Conservation (phyloP, 2,888 invertebrate species). For the Chrysolina haemoptera region DNA sequence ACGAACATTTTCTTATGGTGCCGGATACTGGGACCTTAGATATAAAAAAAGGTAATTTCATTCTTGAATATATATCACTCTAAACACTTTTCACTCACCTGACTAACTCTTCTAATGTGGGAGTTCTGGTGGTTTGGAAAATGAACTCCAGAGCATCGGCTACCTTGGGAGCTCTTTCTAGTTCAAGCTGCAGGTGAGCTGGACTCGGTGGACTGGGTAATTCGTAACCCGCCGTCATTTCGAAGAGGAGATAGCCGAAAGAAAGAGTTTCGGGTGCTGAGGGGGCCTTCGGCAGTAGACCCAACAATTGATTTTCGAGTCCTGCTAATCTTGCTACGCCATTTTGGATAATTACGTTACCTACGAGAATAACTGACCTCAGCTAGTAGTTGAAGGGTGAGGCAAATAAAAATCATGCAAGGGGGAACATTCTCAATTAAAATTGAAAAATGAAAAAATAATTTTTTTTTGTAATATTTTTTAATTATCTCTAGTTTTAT, state of each 20-base stretch:
- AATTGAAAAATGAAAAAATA: no score
- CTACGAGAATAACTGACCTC: constrained; percentile 75
- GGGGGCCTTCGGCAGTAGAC: constrained; percentile 76
- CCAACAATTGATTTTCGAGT: constrained; percentile 88
- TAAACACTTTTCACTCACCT: constrained; percentile 62
- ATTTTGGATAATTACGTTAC: constrained; percentile 93
- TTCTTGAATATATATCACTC: no score
- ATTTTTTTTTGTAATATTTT: no score
- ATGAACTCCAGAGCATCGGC: constrained; percentile 84
- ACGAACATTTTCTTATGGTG: no score
- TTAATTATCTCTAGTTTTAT: no score
- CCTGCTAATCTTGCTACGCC: constrained; percentile 92
- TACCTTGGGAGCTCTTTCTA: constrained; percentile 82
- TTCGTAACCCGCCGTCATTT: constrained; percentile 92
- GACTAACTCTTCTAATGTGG: constrained; percentile 84
- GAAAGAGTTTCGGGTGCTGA: constrained; percentile 78
- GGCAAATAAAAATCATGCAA: neutral
- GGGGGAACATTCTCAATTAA: no score
- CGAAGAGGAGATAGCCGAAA: constrained; percentile 90
- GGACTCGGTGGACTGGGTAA: constrained; percentile 83
- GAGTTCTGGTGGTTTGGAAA: constrained; percentile 80
- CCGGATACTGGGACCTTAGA: no score
- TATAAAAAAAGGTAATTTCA: no score
- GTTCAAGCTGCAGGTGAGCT: constrained; percentile 79
- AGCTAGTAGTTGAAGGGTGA: neutral